phyloP scores from a whole-genome alignment of 2,888 invertebrate genomes.

The Drymonia ruficornis region DNA sequence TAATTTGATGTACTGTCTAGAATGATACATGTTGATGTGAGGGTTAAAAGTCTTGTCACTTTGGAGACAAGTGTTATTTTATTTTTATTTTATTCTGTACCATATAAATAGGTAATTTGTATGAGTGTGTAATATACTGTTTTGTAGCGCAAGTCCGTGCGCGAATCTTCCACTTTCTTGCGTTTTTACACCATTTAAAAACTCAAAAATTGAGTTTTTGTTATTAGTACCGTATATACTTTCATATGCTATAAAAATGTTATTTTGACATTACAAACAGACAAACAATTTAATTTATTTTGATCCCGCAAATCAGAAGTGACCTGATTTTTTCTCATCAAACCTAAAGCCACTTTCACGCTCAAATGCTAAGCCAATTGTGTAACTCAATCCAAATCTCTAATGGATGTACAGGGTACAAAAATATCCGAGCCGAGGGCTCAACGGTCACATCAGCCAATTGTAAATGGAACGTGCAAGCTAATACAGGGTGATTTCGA shows the following conservation, averaged over 20 bases:
- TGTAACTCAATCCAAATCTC: conserved; percentile 22
- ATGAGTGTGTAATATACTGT: no score
- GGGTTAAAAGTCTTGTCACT: background rate
- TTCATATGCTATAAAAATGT: no score
- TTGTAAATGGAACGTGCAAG: conserved; percentile 27
- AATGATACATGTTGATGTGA: background rate
- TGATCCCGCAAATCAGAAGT: no score
- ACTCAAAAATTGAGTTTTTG: no score
- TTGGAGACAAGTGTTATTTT: background rate
- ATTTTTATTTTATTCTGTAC: background rate
- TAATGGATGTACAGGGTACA: conserved; percentile 32
- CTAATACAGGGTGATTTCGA: background rate
- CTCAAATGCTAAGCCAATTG: conserved; percentile 16
- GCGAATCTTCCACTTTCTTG: no score
- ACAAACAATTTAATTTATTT: no score
- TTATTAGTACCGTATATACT: no score
- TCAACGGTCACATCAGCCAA: conserved; percentile 19
- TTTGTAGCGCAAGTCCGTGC: no score
- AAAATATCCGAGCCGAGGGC: conserved; percentile 28
- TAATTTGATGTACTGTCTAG: background rate
- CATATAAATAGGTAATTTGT: no score
- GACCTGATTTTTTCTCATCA: background rate
- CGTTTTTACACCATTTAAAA: no score
- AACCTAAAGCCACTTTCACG: conserved; percentile 3
- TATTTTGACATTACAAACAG: no score